phyloP scores from a whole-genome alignment of 2,113 vertebrate species.

The Planiliza haematocheilus region DNA sequence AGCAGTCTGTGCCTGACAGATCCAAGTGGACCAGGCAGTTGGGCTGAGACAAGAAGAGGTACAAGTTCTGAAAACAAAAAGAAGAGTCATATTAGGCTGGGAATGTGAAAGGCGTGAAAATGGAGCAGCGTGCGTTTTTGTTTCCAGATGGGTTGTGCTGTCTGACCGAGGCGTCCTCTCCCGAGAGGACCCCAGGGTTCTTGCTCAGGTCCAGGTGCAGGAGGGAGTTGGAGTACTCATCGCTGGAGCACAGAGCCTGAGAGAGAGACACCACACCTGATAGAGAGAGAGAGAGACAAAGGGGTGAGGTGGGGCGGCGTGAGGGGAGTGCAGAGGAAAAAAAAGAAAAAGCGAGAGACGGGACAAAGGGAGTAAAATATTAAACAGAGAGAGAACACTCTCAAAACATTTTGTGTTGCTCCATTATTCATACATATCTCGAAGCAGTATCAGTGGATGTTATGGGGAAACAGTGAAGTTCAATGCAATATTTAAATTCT shows the following conservation, averaged over 20 bases:
- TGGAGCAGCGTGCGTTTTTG: slow-evolving; percentile 14
- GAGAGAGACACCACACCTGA: slow-evolving; percentile 90
- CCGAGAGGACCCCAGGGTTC: slow-evolving; percentile 90
- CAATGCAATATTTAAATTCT: slow-evolving; percentile 70
- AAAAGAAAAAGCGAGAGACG: slow-evolving; percentile 4
- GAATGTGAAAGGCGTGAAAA: slow-evolving; percentile 9
- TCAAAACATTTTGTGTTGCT: slow-evolving; percentile 63
- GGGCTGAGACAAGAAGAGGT: slow-evolving; percentile 91
- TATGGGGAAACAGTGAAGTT: slow-evolving; percentile 32
- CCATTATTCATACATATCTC: slow-evolving; percentile 69
- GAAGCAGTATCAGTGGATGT: slow-evolving; percentile 46
- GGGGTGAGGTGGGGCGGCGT: no score
- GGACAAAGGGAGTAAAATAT: slow-evolving; percentile 25
- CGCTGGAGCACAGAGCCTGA: slow-evolving; percentile 90
- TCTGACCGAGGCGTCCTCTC: slow-evolving; percentile 91
- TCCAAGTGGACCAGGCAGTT: slow-evolving; percentile 92
- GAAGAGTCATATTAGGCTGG: slow-evolving; percentile 10
- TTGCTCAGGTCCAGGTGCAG: slow-evolving; percentile 92
- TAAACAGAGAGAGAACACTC: slow-evolving; percentile 49
- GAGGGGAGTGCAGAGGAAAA: not conserved
- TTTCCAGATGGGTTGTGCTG: slow-evolving; percentile 47
- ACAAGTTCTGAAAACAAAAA: slow-evolving; percentile 70
- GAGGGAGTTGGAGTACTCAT: slow-evolving; percentile 91
- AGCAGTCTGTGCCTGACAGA: slow-evolving; percentile 90
- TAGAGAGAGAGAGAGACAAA: not conserved